A percentile compares a stretch with the other conserved stretches of the same genome.
Evolutionary conservation across 2,888 invertebrate species (phyloP).

Genomic region (Apoda limacodes): DNA sequence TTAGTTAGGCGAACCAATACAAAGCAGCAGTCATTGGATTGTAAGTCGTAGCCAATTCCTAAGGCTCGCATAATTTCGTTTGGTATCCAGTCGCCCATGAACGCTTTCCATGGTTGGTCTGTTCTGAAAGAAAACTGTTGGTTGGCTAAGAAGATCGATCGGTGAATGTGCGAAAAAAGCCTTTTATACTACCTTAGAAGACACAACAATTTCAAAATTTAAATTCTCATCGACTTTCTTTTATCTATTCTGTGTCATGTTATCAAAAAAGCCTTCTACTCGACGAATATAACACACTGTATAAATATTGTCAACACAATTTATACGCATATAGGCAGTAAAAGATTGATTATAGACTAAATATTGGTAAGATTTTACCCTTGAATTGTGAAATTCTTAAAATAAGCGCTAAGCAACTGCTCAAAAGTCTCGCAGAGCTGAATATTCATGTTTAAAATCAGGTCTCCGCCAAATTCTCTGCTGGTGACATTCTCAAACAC

Average conservation of each 20-base stretch:
- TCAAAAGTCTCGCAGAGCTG: constrained; percentile 87
- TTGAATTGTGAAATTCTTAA: constrained; percentile 84
- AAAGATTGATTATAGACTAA: too few species aligned
- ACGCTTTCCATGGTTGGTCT: constrained; percentile 87
- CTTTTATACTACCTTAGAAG: constrained; percentile 5
- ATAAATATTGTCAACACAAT: too few species aligned
- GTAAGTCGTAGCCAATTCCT: constrained; percentile 74
- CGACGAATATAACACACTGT: too few species aligned
- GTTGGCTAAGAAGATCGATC: too few species aligned
- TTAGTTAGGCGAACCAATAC: constrained; percentile 75
- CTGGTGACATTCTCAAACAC: constrained; percentile 45
- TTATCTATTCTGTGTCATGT: not conserved
- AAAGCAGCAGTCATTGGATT: constrained; percentile 81
- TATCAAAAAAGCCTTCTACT: too few species aligned
- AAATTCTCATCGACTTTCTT: too few species aligned
- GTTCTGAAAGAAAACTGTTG: constrained; percentile 38
- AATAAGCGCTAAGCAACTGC: constrained; percentile 84
- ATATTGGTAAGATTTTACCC: too few species aligned
- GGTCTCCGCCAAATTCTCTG: constrained; percentile 42
- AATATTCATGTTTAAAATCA: constrained; percentile 89
- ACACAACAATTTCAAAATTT: not conserved
- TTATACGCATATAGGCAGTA: too few species aligned
- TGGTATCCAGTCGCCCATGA: constrained; percentile 85
- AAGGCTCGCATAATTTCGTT: constrained; percentile 84
- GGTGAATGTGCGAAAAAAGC: too few species aligned